phyloP scores from a whole-genome alignment of 2,888 invertebrate genomes.

The Tubulanus polymorphus region DNA sequence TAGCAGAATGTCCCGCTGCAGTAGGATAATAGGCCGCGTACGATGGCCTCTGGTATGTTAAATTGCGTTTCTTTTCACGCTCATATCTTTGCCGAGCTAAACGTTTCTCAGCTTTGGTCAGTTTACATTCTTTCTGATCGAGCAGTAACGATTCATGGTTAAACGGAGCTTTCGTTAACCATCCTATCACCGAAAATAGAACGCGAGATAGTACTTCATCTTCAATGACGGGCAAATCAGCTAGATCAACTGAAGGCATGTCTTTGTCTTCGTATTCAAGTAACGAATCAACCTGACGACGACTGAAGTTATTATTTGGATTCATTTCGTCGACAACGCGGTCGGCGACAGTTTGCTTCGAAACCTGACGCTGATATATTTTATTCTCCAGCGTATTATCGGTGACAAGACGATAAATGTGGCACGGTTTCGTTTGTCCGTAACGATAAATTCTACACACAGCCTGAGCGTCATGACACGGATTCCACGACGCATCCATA shows the following conservation, averaged over 20 bases:
- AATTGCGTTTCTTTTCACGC: conserved; percentile 73
- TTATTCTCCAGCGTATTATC: conserved; percentile 96
- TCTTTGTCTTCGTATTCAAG: conserved; percentile 85
- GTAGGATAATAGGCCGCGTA: conserved; percentile 45
- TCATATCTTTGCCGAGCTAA: conserved; percentile 90
- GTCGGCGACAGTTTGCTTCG: conserved; percentile 95
- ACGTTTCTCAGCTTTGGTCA: conserved; percentile 89
- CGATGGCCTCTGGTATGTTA: conserved; percentile 43
- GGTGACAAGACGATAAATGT: conserved; percentile 92
- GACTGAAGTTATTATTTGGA: conserved; percentile 72
- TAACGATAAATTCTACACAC: conserved; percentile 94
- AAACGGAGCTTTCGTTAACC: conserved; percentile 67
- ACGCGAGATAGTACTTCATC: background rate
- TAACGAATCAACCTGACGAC: conserved; percentile 58
- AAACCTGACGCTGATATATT: conserved; percentile 97
- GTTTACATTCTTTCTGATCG: conserved; percentile 89
- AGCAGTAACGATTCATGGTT: conserved; percentile 92
- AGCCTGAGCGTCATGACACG: conserved; percentile 86
- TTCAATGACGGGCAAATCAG: background rate
- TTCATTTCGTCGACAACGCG: conserved; percentile 97
- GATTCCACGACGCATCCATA: conserved; percentile 98
- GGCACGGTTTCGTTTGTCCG: conserved; percentile 90
- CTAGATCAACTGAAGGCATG: too few relatives aligned
- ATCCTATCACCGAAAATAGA: background rate
- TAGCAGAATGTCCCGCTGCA: background rate